Evolutionary conservation across 1,140 invertebrate genomes (phyloP).

Genomic region (Bombus difficillimus): DNA sequence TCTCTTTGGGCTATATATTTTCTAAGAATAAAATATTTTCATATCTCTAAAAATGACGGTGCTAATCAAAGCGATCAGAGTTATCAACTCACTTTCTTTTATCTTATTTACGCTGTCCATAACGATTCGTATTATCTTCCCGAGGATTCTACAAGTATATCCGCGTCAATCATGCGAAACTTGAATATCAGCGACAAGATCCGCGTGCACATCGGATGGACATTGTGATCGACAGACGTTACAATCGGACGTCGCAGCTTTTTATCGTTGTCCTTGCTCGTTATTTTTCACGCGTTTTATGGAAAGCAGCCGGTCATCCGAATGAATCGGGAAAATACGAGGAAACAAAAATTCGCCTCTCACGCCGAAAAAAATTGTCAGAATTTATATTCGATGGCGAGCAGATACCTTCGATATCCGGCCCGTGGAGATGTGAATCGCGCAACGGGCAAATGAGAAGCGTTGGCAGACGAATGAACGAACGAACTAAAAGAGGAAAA

Average conservation of each 20-base stretch:
- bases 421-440: constrained; percentile 39
- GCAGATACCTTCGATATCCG: constrained; percentile 51
- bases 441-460: constrained; percentile 43
- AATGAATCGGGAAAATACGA: neutral
- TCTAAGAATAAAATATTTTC: neutral
- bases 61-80: neutral
- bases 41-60: neutral
- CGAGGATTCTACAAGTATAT: too few relatives aligned
- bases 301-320: neutral
- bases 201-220: neutral
- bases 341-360: constrained; percentile 10
- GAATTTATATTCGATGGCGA: constrained; percentile 50
- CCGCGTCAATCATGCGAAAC: neutral
- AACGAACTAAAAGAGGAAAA: neutral
- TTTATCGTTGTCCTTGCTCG: constrained; percentile 34
- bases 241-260: constrained; percentile 5
- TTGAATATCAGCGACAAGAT: neutral
- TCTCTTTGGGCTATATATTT: neutral
- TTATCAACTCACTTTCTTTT: too few relatives aligned
- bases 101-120: too few relatives aligned
- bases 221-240: constrained; percentile 33
- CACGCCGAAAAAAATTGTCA: constrained; percentile 42
- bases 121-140: too few relatives aligned
- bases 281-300: constrained; percentile 41
- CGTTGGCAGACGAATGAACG: constrained; percentile 21